Evolutionary conservation across 2,888 invertebrate species (phyloP), one percentile per base, ranked within the genome.

Genomic region (Drosophila imparisetae): DNA sequence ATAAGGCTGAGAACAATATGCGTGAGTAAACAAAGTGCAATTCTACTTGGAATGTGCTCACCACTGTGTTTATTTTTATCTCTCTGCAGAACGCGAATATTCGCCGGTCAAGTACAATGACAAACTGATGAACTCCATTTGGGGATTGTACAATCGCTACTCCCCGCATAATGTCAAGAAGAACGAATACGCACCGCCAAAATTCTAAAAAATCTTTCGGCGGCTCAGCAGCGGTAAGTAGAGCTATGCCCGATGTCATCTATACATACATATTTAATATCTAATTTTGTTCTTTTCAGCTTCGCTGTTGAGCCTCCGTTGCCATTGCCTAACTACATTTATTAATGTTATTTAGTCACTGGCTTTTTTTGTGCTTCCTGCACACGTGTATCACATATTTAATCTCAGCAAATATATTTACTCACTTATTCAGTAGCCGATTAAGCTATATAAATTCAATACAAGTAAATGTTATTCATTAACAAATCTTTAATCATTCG

Each of bases 91-190:
- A 74, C 94, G 94, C 89, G 96, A 96, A 90, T 94, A 95, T 58
- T 94, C 95, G 8, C 96, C 96, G 24, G 93, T 95, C 70, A 96
- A 96, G 91, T 97, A 97, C 93, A 97, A 96, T 93, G 96, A 96
- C 92, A 97, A 97, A 93, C 93, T 97, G 91, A 97, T 97, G 97
- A 97, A 97, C 92, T 96, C 97, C 93, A 97, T 97, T 92, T 97
- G 97, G 97, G 97, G 97, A n/a, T 94, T 96, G 77, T 97, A 97
- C 94, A 97, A 97, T 93, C 95, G 96, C 55, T 97, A 97, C 92
- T 97, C 97, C 1, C 96, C 97, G 1, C 97, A 97, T 90, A 97
- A 97, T 92, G 96, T 97, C 81, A 97, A 97, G 94, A 96, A 96
- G 91, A 95, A 94, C 82, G 93, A 92, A 72, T 80, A 78, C 13